phyloP scores from a whole-genome alignment of 2,888 invertebrate species.

The Aphidoletes aphidimyza region DNA sequence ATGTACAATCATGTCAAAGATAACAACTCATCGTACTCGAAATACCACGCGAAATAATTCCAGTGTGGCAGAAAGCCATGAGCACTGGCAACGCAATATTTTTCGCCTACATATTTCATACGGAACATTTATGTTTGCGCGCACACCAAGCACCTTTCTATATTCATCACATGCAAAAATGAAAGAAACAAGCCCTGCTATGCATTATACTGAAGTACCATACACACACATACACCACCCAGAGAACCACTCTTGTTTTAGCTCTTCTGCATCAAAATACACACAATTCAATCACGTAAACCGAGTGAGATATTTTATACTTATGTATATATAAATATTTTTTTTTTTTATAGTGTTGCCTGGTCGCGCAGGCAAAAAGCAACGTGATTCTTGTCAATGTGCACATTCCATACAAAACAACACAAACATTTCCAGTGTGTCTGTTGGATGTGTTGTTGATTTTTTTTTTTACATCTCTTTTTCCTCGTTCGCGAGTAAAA shows the following conservation, averaged over 20 bases:
- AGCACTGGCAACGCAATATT: background rate
- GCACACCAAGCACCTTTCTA: too few species aligned
- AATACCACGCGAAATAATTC: constrained; percentile 3
- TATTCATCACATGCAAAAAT: background rate
- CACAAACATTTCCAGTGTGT: too few species aligned
- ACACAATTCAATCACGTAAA: constrained; percentile 28
- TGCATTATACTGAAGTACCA: background rate
- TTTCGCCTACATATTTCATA: background rate
- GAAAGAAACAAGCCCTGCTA: background rate
- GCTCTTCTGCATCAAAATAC: background rate
- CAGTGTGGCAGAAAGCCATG: too few species aligned
- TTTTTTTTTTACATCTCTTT: too few species aligned
- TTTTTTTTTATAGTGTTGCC: background rate
- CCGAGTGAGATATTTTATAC: background rate
- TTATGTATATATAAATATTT: too few species aligned
- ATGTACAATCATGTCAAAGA: too few species aligned
- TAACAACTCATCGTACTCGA: constrained; percentile 8
- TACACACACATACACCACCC: background rate
- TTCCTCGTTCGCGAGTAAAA: too few species aligned
- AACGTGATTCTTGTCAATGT: constrained; percentile 11
- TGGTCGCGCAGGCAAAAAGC: background rate
- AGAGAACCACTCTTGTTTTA: background rate
- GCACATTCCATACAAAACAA: too few species aligned
- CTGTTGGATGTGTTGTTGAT: too few species aligned
- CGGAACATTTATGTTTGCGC: background rate